phyloP scores from a whole-genome alignment of 92 coral and sea anemone genomes.

The Pocillopora meandrina region DNA sequence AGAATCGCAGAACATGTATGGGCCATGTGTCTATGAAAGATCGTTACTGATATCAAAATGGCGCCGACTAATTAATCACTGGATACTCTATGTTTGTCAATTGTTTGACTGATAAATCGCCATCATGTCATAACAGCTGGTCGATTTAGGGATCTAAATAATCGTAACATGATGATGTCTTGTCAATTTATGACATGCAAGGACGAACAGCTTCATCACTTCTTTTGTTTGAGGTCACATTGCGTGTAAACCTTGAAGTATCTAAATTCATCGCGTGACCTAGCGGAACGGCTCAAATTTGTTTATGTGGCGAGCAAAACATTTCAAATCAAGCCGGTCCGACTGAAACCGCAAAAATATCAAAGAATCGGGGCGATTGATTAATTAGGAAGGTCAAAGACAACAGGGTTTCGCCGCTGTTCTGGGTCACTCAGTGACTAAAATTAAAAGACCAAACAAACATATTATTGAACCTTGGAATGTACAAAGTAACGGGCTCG shows the following conservation, averaged over 20 bases:
- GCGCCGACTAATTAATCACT: background rate
- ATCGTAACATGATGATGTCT: background rate
- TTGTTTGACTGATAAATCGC: background rate
- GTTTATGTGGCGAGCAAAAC: background rate
- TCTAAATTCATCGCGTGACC: background rate
- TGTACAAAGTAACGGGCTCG: too few relatives aligned
- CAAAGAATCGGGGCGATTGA: too few relatives aligned
- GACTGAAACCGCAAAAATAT: background rate
- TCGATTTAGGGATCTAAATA: background rate
- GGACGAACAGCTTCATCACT: background rate
- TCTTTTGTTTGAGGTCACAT: background rate
- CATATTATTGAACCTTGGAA: too few relatives aligned
- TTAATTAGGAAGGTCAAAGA: too few relatives aligned
- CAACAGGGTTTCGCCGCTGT: too few relatives aligned
- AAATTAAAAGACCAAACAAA: too few relatives aligned
- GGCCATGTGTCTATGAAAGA: background rate
- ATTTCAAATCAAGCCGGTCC: background rate
- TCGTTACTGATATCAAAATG: slow-evolving; percentile 10
- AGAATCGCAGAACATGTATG: too few relatives aligned
- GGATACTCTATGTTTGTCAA: background rate
- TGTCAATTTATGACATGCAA: background rate
- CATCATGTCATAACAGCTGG: background rate
- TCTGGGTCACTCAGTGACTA: too few relatives aligned
- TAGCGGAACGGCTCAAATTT: background rate
- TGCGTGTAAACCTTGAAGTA: background rate